A percentile compares a stretch with the other conserved stretches of the same genome.
These are phyloP conservation scores for Heteractis magnifica DNA, from an alignment of 92 coral and sea anemone genomes.

Conservation along the genomic window DNA sequence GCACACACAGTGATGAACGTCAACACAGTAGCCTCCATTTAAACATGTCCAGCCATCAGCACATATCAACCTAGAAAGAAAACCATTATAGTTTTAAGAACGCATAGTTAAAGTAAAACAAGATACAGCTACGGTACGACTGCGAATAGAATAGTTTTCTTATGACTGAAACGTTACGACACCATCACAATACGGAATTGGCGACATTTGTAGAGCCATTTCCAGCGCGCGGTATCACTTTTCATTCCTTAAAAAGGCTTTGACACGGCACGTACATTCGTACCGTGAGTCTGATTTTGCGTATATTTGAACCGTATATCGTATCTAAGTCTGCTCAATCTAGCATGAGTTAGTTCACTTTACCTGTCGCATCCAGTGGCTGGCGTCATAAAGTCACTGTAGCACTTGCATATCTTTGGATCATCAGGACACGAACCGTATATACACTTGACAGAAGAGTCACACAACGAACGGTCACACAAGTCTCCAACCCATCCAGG, in stretches of 20 bases:
- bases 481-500: slow-evolving; percentile 91
- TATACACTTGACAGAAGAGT: slow-evolving; percentile 45
- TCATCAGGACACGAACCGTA: slow-evolving; percentile 79
- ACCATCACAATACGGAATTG: no score
- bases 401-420: slow-evolving; percentile 78
- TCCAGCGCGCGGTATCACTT: no score
- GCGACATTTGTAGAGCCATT: no score
- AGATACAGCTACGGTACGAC: background rate
- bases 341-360: background rate
- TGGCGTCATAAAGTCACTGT: slow-evolving; percentile 61
- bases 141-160: no score
- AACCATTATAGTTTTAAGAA: background rate
- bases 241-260: no score
- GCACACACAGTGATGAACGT: slow-evolving; percentile 70
- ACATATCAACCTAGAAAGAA: slow-evolving; percentile 56
- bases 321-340: no score
- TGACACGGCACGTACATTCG: no score
- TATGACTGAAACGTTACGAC: no score
- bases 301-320: no score
- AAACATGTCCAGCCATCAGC: slow-evolving; percentile 63
- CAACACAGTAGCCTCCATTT: slow-evolving; percentile 77
- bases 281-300: no score
- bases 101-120: background rate
- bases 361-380: slow-evolving; percentile 83
- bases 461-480: slow-evolving; percentile 78